A percentile compares a stretch with the other conserved stretches of the same genome.
These are phyloP conservation scores for Corythoichthys intestinalis DNA, from an alignment of 2,113 vertebrate species.

Conservation along the genomic window DNA sequence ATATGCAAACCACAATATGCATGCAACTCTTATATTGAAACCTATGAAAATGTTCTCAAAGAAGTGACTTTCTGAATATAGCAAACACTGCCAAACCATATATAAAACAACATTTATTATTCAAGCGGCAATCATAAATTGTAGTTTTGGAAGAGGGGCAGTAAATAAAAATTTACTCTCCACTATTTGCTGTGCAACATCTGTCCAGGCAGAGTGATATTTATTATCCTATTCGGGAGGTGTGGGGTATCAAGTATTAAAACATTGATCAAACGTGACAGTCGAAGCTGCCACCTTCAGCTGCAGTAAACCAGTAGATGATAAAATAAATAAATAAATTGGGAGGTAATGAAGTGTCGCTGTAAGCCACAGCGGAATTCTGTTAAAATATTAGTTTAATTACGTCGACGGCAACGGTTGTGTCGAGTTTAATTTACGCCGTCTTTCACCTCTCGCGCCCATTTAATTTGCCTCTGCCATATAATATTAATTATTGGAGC, in stretches of 20 bases:
- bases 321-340: neutral
- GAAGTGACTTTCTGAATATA: neutral
- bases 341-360: slow-evolving; percentile 8
- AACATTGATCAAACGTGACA: slow-evolving; percentile 7
- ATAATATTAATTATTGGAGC: slow-evolving; percentile 19
- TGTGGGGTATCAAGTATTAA: slow-evolving; percentile 5
- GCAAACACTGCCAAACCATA: neutral
- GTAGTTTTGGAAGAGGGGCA: neutral
- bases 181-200: slow-evolving; percentile 4
- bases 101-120: neutral
- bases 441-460: slow-evolving; percentile 11
- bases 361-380: neutral
- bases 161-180: slow-evolving; percentile 7
- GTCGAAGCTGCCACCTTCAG: slow-evolving; percentile 1
- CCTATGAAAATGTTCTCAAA: neutral
- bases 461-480: slow-evolving; percentile 6
- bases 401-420: neutral
- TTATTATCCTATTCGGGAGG: neutral
- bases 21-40: neutral
- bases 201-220: neutral
- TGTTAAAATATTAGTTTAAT: slow-evolving; percentile 9
- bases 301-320: neutral
- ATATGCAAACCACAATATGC: neutral
- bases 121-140: slow-evolving; percentile 4
- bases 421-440: slow-evolving; percentile 4